Base-by-base conservation (phyloP, 1,140 invertebrate genomes). In the Steinernema khuongi region DNA sequence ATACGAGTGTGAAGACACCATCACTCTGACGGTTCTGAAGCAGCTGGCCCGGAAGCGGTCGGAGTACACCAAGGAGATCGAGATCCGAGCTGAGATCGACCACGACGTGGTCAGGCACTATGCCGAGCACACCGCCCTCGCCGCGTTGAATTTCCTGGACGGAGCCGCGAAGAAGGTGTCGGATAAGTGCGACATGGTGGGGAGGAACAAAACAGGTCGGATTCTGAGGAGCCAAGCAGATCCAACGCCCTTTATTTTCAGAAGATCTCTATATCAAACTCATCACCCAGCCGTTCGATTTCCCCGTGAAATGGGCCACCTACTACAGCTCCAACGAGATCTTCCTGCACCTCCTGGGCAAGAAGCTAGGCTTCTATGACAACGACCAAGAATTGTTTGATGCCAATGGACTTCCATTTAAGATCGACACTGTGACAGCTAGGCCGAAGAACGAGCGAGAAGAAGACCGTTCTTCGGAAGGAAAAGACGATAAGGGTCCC, bases 391-490 rank as follows among this genome's bases (percentile, higher is more conserved):
- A 11, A 17, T 22, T 60, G 7, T 60, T 17, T 22, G 50, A 60
- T 22, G 50, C 50, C 11, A 14, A 60, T 22, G 50, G 50, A 7
- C 22, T 60, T 11, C 7, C 11, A 22, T 60, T 60, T 22, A 60
- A 14, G 50, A 7, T 60, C 14, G 26, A 60, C 14, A 4, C 50
- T 7, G 11, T 26, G 4, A 26, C 7, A 22, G 26, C 50, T 7
- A 11, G 26, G 50, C n/a, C 36, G 7, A 60, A 60, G 50, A 11
- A 26, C 36, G 36, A 41, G n/a, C n/a, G 7, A n/a, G 50, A 60
- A 22, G 50, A 60, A 60, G 50, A 60, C n/a, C n/a, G n/a, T n/a
- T n/a, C n/a, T n/a, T n/a, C n/a, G 50, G 50, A 60, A 2, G 50
- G 26, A 14, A 22, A 60, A 60, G 50, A 60, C 14, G 19, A 60